phyloP scores from a whole-genome alignment of 2,113 vertebrate genomes.

The Gallinago undulata region DNA sequence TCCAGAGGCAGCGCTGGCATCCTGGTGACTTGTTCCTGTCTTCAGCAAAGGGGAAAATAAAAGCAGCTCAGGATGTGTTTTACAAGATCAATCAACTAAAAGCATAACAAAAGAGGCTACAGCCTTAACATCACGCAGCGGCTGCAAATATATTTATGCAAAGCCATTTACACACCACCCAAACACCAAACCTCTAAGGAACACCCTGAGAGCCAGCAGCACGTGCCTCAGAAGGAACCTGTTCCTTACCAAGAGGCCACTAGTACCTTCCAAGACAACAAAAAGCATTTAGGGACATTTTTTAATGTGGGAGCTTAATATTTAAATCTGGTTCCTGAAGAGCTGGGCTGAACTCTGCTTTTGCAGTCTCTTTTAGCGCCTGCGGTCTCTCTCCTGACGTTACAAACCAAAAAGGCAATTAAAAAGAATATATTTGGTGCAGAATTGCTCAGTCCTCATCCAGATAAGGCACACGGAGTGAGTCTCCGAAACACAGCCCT shows the following conservation, averaged over 20 bases:
- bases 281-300: background rate
- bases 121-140: background rate
- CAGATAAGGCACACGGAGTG: background rate
- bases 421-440: background rate
- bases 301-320: background rate
- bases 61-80: background rate
- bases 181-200: background rate
- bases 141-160: background rate
- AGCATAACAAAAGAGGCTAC: background rate
- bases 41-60: background rate
- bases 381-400: background rate
- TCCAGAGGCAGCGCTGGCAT: constrained; percentile 86
- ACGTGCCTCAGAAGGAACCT: background rate
- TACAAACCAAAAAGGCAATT: background rate
- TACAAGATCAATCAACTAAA: background rate
- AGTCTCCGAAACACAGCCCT: background rate
- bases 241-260: background rate
- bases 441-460: background rate
- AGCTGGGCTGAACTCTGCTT: background rate
- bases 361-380: background rate
- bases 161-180: background rate
- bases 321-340: background rate
- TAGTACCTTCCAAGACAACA: background rate
- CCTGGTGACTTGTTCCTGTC: constrained; percentile 14
- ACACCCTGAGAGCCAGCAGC: background rate